These are phyloP conservation scores for Empis livida DNA, from an alignment of 2,888 invertebrate genomes.

Conservation along the genomic window DNA sequence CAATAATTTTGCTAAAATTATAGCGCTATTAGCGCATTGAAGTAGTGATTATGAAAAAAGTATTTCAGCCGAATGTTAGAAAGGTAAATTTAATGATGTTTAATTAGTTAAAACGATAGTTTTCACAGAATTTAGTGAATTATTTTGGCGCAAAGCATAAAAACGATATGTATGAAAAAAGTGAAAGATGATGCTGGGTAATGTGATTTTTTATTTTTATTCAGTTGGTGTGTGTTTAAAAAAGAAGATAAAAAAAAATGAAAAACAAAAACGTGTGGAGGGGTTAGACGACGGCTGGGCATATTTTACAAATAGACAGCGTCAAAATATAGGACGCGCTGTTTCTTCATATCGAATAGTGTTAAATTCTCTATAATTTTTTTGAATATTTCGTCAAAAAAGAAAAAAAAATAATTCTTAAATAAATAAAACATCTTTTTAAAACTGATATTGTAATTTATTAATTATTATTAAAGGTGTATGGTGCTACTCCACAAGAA, in stretches of 20 bases:
- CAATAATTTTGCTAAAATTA: too few relatives aligned
- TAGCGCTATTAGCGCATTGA: too few relatives aligned
- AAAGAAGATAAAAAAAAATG: not conserved
- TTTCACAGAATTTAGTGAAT: not conserved
- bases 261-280: not conserved
- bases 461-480: not conserved
- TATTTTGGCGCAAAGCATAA: constrained; percentile 9
- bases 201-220: not conserved
- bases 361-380: too few relatives aligned
- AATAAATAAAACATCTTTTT: too few relatives aligned
- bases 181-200: not conserved
- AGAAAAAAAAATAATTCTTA: too few relatives aligned
- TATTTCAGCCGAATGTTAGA: constrained; percentile 12
- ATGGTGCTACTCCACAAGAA: constrained; percentile 5
- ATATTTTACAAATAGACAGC: not conserved
- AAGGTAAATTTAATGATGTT: constrained; percentile 12
- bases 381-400: too few relatives aligned
- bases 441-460: too few relatives aligned
- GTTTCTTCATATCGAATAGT: too few relatives aligned
- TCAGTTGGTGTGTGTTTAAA: not conserved
- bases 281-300: not conserved
- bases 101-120: not conserved
- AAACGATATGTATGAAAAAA: too few relatives aligned
- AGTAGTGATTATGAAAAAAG: constrained; percentile 13
- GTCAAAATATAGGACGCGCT: not conserved